These are phyloP conservation scores for Chesias legatella DNA, from an alignment of 2,888 invertebrate species.

Conservation along the genomic window DNA sequence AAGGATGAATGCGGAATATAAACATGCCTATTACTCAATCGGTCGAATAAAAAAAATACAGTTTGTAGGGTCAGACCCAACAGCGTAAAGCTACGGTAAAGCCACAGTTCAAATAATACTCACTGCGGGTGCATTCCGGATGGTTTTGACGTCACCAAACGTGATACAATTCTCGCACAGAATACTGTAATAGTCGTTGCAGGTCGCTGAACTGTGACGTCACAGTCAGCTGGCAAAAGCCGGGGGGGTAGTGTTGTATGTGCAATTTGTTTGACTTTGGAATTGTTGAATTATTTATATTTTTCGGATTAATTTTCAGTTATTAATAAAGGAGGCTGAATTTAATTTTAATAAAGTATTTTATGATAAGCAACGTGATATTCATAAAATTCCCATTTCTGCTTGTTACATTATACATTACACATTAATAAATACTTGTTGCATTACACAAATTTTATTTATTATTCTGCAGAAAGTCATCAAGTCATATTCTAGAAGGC, in stretches of 20 bases:
- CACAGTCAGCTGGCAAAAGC: constrained; percentile 66
- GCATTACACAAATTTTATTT: too few relatives aligned
- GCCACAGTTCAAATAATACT: neutral
- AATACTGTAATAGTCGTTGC: constrained; percentile 17
- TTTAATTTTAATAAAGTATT: too few relatives aligned
- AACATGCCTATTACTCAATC: too few relatives aligned
- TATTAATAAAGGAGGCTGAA: too few relatives aligned
- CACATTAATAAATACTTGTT: too few relatives aligned
- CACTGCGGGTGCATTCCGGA: constrained; percentile 9
- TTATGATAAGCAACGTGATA: too few relatives aligned
- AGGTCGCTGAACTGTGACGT: constrained; percentile 70
- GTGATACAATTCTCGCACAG: constrained; percentile 20
- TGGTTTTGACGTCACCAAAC: constrained; percentile 17
- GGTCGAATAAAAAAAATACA: neutral
- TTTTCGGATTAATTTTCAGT: neutral
- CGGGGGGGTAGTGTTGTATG: constrained; percentile 30
- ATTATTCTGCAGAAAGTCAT: too few relatives aligned
- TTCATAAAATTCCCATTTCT: too few relatives aligned
- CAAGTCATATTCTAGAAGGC: too few relatives aligned
- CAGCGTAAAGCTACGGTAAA: constrained; percentile 20
- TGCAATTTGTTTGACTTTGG: constrained; percentile 30
- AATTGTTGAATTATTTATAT: constrained; percentile 3
- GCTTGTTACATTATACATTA: too few relatives aligned
- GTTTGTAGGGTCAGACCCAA: constrained; percentile 12
- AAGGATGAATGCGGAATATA: too few relatives aligned